phyloP scores from a whole-genome alignment of 92 coral and sea anemone species.

The Epizoanthus ramosus region DNA sequence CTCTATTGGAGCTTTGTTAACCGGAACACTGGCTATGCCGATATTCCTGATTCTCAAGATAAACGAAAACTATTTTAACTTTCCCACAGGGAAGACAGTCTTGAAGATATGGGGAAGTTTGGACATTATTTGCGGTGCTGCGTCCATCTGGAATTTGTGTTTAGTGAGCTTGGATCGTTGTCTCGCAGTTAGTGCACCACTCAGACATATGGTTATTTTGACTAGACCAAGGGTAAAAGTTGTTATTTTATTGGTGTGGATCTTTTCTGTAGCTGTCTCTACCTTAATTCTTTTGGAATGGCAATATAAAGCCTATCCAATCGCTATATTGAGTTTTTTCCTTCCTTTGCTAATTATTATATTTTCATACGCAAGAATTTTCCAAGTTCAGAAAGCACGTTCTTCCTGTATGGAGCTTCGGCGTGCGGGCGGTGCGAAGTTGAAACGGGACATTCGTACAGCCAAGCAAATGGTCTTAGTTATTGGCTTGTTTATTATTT shows the following conservation, averaged over 20 bases:
- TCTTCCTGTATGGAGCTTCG: conserved; percentile 54
- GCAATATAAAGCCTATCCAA: conserved; percentile 76
- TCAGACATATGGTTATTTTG: conserved; percentile 83
- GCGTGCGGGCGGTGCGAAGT: conserved; percentile 67
- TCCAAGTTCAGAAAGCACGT: conserved; percentile 76
- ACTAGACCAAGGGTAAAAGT: conserved; percentile 79
- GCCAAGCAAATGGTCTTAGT: conserved; percentile 96
- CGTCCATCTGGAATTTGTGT: conserved; percentile 98
- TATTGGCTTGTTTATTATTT: conserved; percentile 79
- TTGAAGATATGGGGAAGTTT: conserved; percentile 72
- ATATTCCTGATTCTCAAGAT: conserved; percentile 73
- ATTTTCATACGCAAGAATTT: conserved; percentile 84
- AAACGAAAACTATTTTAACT: conserved; percentile 44
- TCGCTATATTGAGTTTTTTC: conserved; percentile 77
- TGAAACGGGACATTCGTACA: conserved; percentile 86
- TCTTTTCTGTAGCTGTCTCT: conserved; percentile 70
- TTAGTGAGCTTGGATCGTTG: conserved; percentile 93
- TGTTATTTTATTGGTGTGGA: conserved; percentile 84
- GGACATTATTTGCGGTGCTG: conserved; percentile 86
- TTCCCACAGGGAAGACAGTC: conserved; percentile 68
- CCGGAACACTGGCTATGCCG: conserved; percentile 91
- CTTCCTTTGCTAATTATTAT: conserved; percentile 81
- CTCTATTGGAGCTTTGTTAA: conserved; percentile 81
- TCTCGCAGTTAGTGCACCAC: conserved; percentile 84
- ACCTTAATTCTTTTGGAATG: conserved; percentile 71